These are phyloP conservation scores for Pedicia rivosa DNA, from an alignment of 2,888 invertebrate species.

Conservation along the genomic window DNA sequence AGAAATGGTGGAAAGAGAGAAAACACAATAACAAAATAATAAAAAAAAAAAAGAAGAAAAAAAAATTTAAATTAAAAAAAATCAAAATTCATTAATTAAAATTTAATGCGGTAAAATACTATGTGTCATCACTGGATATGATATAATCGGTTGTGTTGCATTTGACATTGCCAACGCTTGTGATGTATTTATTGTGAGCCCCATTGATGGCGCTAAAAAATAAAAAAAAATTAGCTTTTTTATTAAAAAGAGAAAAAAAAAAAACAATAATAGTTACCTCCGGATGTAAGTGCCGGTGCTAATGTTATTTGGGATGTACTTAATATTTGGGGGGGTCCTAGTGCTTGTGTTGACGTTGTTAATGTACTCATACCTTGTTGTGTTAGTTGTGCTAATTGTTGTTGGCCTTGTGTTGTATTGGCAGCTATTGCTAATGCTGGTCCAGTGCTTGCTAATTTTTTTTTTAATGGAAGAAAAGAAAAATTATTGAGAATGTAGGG, in stretches of 20 bases:
- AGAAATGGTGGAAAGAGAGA: too few species aligned
- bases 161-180: slow-evolving; percentile 41
- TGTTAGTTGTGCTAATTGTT: slow-evolving; percentile 14
- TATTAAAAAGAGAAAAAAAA: not conserved
- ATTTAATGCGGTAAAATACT: slow-evolving; percentile 26
- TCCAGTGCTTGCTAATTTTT: slow-evolving; percentile 12
- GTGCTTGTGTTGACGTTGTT: slow-evolving; percentile 13
- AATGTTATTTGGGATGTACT: slow-evolving; percentile 19
- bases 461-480: too few species aligned
- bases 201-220: slow-evolving; percentile 17
- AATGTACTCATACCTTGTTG: slow-evolving; percentile 16
- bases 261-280: slow-evolving; percentile 6
- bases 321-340: slow-evolving; percentile 14
- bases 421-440: slow-evolving; percentile 15
- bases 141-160: slow-evolving; percentile 42
- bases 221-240: too few species aligned
- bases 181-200: slow-evolving; percentile 30
- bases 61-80: too few species aligned
- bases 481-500: too few species aligned
- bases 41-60: too few species aligned
- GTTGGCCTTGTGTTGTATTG: slow-evolving; percentile 16
- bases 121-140: slow-evolving; percentile 50
- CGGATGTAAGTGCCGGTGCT: slow-evolving; percentile 15
- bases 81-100: too few species aligned
- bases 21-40: too few species aligned